Conservation (phyloP, 1,140 invertebrate species). For the Helicorthomorpha holstii region DNA sequence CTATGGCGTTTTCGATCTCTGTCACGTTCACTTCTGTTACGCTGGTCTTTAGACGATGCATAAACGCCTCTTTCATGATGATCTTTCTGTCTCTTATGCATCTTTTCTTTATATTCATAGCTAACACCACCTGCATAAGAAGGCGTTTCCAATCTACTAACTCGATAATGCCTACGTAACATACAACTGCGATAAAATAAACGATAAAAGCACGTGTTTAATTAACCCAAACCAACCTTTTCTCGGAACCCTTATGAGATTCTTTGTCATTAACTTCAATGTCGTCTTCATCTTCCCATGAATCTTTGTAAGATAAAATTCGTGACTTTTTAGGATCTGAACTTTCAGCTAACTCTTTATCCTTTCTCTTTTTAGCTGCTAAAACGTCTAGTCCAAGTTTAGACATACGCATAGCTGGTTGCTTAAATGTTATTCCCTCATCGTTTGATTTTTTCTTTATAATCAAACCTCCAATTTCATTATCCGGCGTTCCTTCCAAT, state of each 20-base stretch:
- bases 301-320: conserved; percentile 31
- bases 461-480: conserved; percentile 58
- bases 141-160: conserved; percentile 68
- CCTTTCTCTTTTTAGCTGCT: conserved; percentile 44
- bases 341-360: conserved; percentile 26
- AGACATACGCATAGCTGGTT: conserved; percentile 47
- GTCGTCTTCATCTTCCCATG: conserved; percentile 42
- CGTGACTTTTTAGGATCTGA: conserved; percentile 22
- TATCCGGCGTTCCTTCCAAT: conserved; percentile 56
- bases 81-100: conserved; percentile 43
- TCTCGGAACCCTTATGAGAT: conserved; percentile 13
- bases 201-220: conserved; percentile 10
- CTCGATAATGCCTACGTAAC: conserved; percentile 46
- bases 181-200: conserved; percentile 7
- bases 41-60: conserved; percentile 31
- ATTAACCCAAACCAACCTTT: conserved; percentile 10
- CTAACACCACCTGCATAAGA: conserved; percentile 82
- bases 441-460: conserved; percentile 55
- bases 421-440: conserved; percentile 44
- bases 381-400: conserved; percentile 73
- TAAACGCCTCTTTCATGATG: conserved; percentile 35
- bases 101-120: conserved; percentile 49
- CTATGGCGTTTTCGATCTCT: background rate
- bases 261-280: conserved; percentile 21
- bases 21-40: conserved; percentile 9